Evolutionary conservation across 1,140 invertebrate genomes (phyloP), one percentile per base, ranked within the genome.

Genomic region (Hesperophylax magnus): DNA sequence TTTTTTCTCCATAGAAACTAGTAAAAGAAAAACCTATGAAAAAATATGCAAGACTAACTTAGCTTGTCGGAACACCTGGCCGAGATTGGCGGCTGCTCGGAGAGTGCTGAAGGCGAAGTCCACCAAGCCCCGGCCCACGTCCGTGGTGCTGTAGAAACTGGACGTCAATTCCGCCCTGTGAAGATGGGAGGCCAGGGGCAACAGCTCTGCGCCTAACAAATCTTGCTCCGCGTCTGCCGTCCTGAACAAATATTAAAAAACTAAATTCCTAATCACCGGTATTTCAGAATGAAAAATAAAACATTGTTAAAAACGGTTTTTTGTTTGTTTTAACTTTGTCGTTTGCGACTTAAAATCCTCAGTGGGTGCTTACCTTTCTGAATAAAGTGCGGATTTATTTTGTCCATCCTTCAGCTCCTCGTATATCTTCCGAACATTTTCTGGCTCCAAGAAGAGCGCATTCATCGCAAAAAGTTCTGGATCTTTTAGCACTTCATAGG

Each of bases 381-480:
- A 61, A 18, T 61, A 20, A 24, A 61, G 18, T 17, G 18, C 24
- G 3, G 58, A 20, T 18, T 24, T 61, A 8, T 20, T 18, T 15
- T 61, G 58, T 17, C 31, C 54, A 22, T 77, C 47, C 53, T 82
- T n/a, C 14, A 81, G 22, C 17, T 77, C 53, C 20, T 81, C 69
- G 58, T 79, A 79, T 4, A 84, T 72, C 17, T 47, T 82, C 72
- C 88, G 87, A 1, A 91, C 85, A 54, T 89, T 88, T 14, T 86
- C 85, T 0, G 91, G 90, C 7, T 91, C 88, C 86, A 91, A 84
- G 84, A 92, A 92, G 0, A 92, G 84, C 0, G 91, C 90, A 84
- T 91, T 91, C 77, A 92, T 88, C 0, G 92, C 91, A 9, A 91
- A 89, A 11, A 91, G 90, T 22, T 92, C 90, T 0, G 91, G 91